Evolutionary conservation across 2,888 invertebrate genomes (phyloP), one percentile per base, ranked within the genome.

Genomic region (Barypeithes pellucidus): DNA sequence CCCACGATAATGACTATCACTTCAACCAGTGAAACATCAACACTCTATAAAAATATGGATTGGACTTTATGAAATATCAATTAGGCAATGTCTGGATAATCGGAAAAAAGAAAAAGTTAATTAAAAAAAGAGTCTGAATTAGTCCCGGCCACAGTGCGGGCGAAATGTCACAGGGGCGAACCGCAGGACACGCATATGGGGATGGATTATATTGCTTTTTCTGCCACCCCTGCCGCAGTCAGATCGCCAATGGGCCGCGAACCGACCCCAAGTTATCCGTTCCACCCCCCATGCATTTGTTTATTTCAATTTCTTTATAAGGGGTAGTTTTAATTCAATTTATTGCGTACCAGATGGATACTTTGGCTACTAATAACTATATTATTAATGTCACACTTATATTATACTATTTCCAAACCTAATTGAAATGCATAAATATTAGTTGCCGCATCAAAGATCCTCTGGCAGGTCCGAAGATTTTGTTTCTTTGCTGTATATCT

Each of bases 141-240:
- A 71, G 59, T 71, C 45, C 36, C 20, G 52, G 59, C 54, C 57
- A 63, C 59, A 68, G 57, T 33, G 63, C 36, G 71, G 65, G 60
- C 45, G 36, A 66, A 73, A 73, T 73, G 73, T 73, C 69, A 73
- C 68, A 41, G 65, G 45, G 73, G 65, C 68, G 60, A 73, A 68
- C 73, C 72, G 61, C 67, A 72, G 72, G 60, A 72, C 72, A 72
- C 68, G 73, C 68, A 73, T 69, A 73, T 68, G 69, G 65, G 73
- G 73, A 68, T 73, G 67, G 73, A 73, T 73, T 73, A 73, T 73
- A 73, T 73, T 73, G 73, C 73, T 73, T 73, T 73, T 73, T 68
- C 73, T 69, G 62, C 67, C 68, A 73, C 73, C 73, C 73, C 63
- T 68, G 39, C 54, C 36, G 68, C 54, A 45, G 59, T 41, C 65